phyloP scores from a whole-genome alignment of 2,888 invertebrate genomes.

The Tipula confusa region DNA sequence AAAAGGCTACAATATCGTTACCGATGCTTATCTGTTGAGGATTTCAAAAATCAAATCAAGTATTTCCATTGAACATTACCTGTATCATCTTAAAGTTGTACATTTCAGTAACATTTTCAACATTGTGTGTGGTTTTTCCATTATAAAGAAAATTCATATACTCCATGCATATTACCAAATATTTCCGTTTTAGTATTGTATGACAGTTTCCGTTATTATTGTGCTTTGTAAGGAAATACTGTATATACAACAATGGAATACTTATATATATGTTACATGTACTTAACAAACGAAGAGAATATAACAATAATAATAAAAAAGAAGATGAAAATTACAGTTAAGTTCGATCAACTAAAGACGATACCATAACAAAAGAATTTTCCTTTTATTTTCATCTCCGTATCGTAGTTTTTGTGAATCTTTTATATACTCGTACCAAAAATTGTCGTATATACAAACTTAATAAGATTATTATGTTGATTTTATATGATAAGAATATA shows the following conservation, averaged over 20 bases:
- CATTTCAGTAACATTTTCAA: background rate
- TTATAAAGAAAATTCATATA: background rate
- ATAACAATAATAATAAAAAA: background rate
- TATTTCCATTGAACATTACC: too few relatives aligned
- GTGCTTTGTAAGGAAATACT: background rate
- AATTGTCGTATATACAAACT: background rate
- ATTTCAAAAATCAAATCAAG: too few relatives aligned
- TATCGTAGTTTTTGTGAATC: background rate
- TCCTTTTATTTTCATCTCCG: background rate
- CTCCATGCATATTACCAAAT: background rate
- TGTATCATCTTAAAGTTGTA: too few relatives aligned
- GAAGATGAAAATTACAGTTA: background rate
- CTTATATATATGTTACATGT: background rate
- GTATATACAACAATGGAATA: background rate
- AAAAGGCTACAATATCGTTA: too few relatives aligned
- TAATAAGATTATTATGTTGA: conserved; percentile 25
- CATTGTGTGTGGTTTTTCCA: background rate
- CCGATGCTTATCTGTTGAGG: too few relatives aligned
- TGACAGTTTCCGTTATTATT: background rate
- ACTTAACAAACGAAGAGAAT: background rate
- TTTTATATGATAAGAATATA: background rate
- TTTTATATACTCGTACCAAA: background rate
- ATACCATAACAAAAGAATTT: conserved; percentile 9
- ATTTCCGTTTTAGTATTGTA: background rate
- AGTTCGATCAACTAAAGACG: conserved; percentile 12